Conservation (phyloP, 2,113 vertebrate genomes). For the Diadophis punctatus region DNA sequence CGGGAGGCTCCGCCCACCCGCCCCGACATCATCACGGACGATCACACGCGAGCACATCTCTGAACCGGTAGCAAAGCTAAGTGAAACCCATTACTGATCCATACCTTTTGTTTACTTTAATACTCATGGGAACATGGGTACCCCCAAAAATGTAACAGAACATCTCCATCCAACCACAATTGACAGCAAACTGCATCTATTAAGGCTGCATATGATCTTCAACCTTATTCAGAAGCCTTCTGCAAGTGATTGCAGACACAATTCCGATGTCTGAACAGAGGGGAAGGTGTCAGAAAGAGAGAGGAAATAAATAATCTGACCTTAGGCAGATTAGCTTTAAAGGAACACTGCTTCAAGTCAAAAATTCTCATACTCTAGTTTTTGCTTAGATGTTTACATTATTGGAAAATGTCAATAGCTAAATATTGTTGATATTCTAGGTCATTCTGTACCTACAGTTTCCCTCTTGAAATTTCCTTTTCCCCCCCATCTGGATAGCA, state of each 20-base stretch:
- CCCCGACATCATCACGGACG: no score
- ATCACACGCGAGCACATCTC: no score
- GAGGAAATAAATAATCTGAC: background rate
- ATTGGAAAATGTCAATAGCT: background rate
- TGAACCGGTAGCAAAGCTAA: no score
- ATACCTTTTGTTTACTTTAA: background rate
- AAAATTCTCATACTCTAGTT: background rate
- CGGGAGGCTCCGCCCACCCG: no score
- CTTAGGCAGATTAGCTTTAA: background rate
- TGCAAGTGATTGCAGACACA: background rate
- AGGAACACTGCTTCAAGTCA: background rate
- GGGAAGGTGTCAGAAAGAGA: background rate
- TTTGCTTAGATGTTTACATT: background rate
- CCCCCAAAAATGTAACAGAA: background rate
- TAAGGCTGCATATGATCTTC: background rate
- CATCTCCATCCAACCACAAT: background rate
- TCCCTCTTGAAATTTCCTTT: constrained; percentile 3
- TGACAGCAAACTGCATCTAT: background rate
- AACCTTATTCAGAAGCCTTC: background rate
- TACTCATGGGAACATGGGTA: background rate
- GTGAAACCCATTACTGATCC: no score
- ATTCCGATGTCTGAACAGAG: background rate
- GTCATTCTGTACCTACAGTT: background rate
- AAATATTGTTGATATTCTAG: background rate
- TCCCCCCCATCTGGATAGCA: background rate